phyloP scores from a whole-genome alignment of 37 sponge, comb jelly and placozoan genomes.

The Petrosia ficiformis region DNA sequence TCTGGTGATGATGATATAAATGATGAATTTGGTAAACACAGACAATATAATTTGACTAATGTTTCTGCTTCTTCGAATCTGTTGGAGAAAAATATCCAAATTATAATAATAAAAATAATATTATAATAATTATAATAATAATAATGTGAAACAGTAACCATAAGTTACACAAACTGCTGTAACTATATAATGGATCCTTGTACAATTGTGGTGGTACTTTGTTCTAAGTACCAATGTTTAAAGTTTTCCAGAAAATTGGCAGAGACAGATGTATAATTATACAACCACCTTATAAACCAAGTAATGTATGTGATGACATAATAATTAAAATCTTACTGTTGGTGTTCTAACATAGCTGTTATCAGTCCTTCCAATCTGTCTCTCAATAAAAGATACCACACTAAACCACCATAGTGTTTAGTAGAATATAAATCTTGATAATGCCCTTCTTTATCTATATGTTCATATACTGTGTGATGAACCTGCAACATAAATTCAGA shows the following conservation, averaged over 20 bases:
- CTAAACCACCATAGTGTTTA: conserved; percentile 76
- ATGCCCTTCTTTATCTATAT: conserved; percentile 21
- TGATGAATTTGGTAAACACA: conserved; percentile 46
- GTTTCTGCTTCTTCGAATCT: conserved; percentile 41
- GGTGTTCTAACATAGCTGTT: not conserved
- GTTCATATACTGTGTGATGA: conserved; percentile 57
- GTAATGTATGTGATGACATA: too few relatives aligned
- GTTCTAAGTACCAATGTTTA: too few relatives aligned
- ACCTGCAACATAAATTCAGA: too few relatives aligned
- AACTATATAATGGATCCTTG: too few relatives aligned
- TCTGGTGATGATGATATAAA: not conserved
- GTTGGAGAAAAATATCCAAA: not conserved
- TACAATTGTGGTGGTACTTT: too few relatives aligned
- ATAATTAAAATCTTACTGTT: not conserved
- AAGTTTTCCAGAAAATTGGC: too few relatives aligned
- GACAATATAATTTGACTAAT: conserved; percentile 43
- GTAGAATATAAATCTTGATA: conserved; percentile 65
- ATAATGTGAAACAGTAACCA: not conserved
- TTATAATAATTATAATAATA: not conserved
- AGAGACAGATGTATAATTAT: too few relatives aligned
- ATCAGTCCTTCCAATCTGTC: conserved; percentile 32
- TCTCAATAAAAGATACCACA: conserved; percentile 62
- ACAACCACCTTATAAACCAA: too few relatives aligned
- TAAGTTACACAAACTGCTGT: too few relatives aligned
- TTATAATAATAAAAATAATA: not conserved